phyloP scores from a whole-genome alignment of 2,113 vertebrate species.

The Solea solea region DNA sequence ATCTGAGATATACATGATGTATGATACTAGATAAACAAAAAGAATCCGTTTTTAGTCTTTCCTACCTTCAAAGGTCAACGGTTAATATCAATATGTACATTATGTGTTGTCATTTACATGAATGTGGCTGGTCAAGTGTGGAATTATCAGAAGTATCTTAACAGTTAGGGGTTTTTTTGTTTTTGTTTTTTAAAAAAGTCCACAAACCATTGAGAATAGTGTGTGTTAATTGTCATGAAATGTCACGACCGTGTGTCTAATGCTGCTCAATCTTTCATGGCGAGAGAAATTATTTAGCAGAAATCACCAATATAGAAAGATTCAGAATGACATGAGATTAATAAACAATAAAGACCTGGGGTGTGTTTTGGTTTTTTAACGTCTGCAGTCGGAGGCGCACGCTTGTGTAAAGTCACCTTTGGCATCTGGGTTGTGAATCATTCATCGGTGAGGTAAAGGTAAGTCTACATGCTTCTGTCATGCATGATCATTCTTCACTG shows the following conservation, averaged over 20 bases:
- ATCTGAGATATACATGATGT: neutral
- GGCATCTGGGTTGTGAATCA: conserved; percentile 60
- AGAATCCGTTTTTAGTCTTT: too few relatives aligned
- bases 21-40: too few relatives aligned
- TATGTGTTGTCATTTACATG: too few relatives aligned
- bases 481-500: conserved; percentile 61
- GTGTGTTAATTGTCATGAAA: neutral
- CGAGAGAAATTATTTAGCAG: neutral
- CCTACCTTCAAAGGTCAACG: too few relatives aligned
- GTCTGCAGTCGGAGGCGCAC: conserved; percentile 1
- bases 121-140: too few relatives aligned
- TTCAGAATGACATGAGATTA: neutral
- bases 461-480: conserved; percentile 58
- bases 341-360: neutral
- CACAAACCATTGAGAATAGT: too few relatives aligned
- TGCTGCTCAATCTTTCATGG: neutral
- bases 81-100: too few relatives aligned
- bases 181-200: too few relatives aligned
- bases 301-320: neutral
- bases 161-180: too few relatives aligned
- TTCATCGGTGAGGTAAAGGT: conserved; percentile 59
- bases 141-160: too few relatives aligned
- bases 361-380: neutral
- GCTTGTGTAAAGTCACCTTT: conserved; percentile 38
- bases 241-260: neutral